Base-by-base conservation (phyloP, 1,140 invertebrate genomes). In the Delia radicum region DNA sequence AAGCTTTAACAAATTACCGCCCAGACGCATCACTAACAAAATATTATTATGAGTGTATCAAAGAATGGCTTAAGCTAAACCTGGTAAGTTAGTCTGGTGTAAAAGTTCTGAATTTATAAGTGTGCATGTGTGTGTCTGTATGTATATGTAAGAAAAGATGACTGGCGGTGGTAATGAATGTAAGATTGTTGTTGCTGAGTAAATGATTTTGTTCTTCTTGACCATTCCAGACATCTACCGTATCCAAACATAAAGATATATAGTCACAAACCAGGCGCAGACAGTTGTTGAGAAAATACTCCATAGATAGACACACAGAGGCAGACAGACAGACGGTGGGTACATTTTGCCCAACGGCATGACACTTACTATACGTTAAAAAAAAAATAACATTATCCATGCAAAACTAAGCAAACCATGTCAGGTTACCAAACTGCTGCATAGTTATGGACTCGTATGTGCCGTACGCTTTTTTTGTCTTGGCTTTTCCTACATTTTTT, bases 1-100 rank as follows among this genome's bases (percentile, higher is more conserved):
- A 85, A 85, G 83, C 81, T 80, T 84, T 83, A 84, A 83, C 82
- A 85, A 85, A 85, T 85, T 85, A 84, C 82, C 82, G 82, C 81
- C 82, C 82, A 77, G 76, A 74, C 67, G 76, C 73, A 76, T 72
- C 69, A 73, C 67, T 33, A 71, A 73, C 63, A 42, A 3, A 33
- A 33, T 10, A 26, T 28, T n/a, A 27, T 65, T 65, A 65, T 65
- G 62, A 65, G 62, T 26, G 62, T 26, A 65, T 65, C 62, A 65
- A 65, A 65, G 62, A 27, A 65, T 65, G 62, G 7, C 12, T 29
- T n/a, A 15, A 42, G 37, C n/a, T 15, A 42, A 10, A 42, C 37
- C 13, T 65, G 27, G 27, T 4, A 15, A 13, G n/a, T n/a, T 15
- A 29, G 24, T 10, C 26, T 63, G 61, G 8, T 27, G 24, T 24